Conservation (phyloP, 2,113 vertebrate species). For the Galemys pyrenaicus region DNA sequence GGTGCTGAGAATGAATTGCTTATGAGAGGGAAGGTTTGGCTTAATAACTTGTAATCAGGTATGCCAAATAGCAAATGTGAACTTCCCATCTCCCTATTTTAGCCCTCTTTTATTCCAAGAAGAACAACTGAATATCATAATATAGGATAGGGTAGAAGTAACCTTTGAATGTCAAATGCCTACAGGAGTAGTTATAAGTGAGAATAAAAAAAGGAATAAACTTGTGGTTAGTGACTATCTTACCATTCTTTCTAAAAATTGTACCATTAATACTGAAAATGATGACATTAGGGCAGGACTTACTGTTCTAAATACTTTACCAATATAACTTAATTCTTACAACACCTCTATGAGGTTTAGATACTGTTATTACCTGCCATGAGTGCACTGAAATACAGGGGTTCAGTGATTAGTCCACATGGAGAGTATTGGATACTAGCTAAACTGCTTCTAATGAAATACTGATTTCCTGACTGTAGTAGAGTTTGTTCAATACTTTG, state of each 20-base stretch:
- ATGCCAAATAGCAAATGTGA: constrained; percentile 34
- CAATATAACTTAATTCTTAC: neutral
- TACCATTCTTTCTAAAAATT: constrained; percentile 24
- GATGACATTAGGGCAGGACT: neutral
- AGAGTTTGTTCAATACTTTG: constrained; percentile 63
- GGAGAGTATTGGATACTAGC: neutral
- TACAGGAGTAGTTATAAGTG: neutral
- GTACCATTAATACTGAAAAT: neutral
- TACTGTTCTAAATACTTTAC: neutral
- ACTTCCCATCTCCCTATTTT: constrained; percentile 65
- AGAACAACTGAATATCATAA: constrained; percentile 53
- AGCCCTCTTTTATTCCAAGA: constrained; percentile 43
- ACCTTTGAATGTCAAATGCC: constrained; percentile 4
- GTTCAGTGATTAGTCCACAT: neutral
- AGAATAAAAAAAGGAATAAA: constrained; percentile 1
- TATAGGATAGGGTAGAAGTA: neutral
- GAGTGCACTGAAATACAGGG: neutral
- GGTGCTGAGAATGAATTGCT: constrained; percentile 78
- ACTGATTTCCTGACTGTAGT: constrained; percentile 60
- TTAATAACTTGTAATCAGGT: constrained; percentile 79
- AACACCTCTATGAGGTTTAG: neutral
- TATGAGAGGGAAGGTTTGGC: constrained; percentile 65
- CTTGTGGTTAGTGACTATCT: constrained; percentile 18
- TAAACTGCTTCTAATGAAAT: constrained; percentile 60
- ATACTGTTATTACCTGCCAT: neutral